Evolutionary conservation across 2,888 invertebrate species (phyloP).

Genomic region (Tinea semifulvella): DNA sequence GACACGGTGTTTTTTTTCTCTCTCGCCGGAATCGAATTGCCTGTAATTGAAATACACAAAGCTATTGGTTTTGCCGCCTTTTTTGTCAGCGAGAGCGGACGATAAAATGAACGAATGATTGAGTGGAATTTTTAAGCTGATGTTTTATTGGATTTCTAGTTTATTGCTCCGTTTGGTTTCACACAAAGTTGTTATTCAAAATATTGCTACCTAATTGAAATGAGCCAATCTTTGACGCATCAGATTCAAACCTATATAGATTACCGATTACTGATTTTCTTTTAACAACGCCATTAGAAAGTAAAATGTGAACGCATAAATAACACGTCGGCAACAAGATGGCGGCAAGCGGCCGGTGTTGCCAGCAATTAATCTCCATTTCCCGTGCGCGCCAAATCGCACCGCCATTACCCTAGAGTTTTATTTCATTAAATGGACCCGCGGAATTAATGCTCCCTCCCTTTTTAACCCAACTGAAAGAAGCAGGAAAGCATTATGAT

Average conservation of each 20-base stretch:
- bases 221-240: too few relatives aligned
- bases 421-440: slow-evolving; percentile 61
- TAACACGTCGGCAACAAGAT: slow-evolving; percentile 48
- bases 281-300: slow-evolving; percentile 13
- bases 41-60: slow-evolving; percentile 7
- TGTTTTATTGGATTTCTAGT: too few relatives aligned
- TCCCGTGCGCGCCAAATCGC: slow-evolving; percentile 55
- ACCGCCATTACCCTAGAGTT: slow-evolving; percentile 53
- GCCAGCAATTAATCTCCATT: slow-evolving; percentile 62
- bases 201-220: too few relatives aligned
- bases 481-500: slow-evolving; percentile 29
- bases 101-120: background rate
- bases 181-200: too few relatives aligned
- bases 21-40: slow-evolving; percentile 2
- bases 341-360: slow-evolving; percentile 41
- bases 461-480: slow-evolving; percentile 46
- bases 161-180: too few relatives aligned
- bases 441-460: slow-evolving; percentile 52
- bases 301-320: slow-evolving; percentile 43
- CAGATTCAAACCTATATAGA: too few relatives aligned
- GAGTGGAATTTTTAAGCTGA: too few relatives aligned
- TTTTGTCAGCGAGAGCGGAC: background rate
- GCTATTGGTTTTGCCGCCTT: slow-evolving; percentile 1
- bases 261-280: background rate
- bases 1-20: background rate